phyloP scores from a whole-genome alignment of 2,797 vertebrate species.

The Varecia variegata region DNA sequence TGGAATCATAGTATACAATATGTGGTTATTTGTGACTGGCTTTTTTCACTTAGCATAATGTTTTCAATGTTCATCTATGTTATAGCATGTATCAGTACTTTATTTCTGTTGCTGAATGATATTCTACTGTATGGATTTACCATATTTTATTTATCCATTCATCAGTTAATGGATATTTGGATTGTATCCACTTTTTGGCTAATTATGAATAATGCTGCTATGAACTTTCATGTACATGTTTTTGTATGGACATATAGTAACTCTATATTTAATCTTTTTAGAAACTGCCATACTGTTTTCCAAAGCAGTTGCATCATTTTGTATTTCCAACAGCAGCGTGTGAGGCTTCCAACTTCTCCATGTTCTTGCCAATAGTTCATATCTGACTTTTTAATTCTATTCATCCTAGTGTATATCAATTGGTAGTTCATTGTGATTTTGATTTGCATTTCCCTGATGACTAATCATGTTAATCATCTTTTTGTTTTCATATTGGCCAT shows the following conservation, averaged over 20 bases:
- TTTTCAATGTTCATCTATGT: neutral
- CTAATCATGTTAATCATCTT: neutral
- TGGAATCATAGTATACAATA: neutral
- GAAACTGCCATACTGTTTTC: neutral
- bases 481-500: conserved; percentile 9
- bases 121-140: neutral
- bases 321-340: neutral
- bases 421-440: neutral
- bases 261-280: neutral
- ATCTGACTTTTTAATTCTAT: conserved; percentile 3
- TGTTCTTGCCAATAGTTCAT: neutral
- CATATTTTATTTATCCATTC: conserved; percentile 13
- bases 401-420: neutral
- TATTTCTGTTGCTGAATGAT: conserved; percentile 21
- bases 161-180: neutral
- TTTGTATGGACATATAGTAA: neutral
- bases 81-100: neutral
- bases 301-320: neutral
- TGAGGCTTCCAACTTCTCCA: neutral
- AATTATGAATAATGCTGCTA: neutral
- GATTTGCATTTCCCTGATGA: neutral
- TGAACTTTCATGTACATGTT: neutral
- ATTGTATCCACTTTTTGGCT: conserved; percentile 10
- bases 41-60: neutral
- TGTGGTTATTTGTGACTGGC: neutral